Evolutionary conservation across 2,113 vertebrate species (phyloP), one percentile per base, ranked within the genome.

Genomic region (Chamaetylas fuelleborni): DNA sequence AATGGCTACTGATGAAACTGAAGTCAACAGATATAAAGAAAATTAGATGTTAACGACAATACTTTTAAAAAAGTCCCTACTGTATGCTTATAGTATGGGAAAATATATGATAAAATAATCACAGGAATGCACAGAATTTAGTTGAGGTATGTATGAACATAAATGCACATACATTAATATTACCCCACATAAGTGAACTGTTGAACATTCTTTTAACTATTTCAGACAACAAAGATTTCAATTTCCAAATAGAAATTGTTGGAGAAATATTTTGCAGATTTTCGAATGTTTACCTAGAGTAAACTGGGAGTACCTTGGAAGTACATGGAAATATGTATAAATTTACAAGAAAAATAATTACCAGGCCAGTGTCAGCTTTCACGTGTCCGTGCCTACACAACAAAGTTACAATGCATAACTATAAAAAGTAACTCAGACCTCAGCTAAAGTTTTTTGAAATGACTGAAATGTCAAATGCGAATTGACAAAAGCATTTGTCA

Each of bases 1-100:
- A 95, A 92, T 31, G 93, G n/a, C 65, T 87, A 72, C 86, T 51
- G 77, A 67, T 61, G 84, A 73, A 85, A 91, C 42, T 54, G 79
- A 90, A 85, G 65, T 82, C 47, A 93, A 57, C 58, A 72, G 64
- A 62, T 56, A 11, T 45, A 93, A 81, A 93, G 34, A 29, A 84
- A 74, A 80, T 65, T 60, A 70, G 67, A 81, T 43, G 47, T 31
- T 53, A 79, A 79, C 23, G 67, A 78, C 14, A 83, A 40, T 57
- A 80, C 43, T 47, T 82, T n/a, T 2, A 6, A 72, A 86, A 80
- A 67, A 57, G 38, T 24, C n/a, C 47, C 67, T 88, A 69, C 40
- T 65, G 26, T 58, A 88, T 70, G 43, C 61, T 84, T 84, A 70
- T 29, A 74, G 57, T 51, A 73, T 88, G 73, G 73, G 70, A 61